A percentile compares a stretch with the other conserved stretches of the same genome.
phyloP scores from a whole-genome alignment of 2,888 invertebrate genomes.

The Leptopterna dolabrata region DNA sequence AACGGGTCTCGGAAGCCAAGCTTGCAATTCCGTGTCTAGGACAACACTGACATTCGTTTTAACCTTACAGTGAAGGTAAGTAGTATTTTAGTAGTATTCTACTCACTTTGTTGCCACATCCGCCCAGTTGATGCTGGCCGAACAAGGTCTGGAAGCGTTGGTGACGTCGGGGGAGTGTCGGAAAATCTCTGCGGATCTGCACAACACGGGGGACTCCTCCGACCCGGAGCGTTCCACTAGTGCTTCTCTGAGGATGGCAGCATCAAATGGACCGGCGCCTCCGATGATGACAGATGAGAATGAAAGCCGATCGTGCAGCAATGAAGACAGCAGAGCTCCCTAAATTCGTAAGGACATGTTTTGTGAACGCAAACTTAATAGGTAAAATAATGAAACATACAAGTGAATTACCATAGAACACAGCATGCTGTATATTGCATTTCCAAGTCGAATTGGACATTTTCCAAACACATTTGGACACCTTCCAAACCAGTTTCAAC shows the following conservation, averaged over 20 bases:
- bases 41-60: no score
- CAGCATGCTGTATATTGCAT: no score
- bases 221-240: slow-evolving; percentile 66
- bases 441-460: no score
- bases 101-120: slow-evolving; percentile 67
- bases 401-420: no score
- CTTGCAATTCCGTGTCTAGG: no score
- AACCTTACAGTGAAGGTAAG: no score
- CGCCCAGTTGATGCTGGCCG: slow-evolving; percentile 75
- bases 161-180: slow-evolving; percentile 12
- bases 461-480: no score
- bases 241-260: slow-evolving; percentile 72
- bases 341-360: slow-evolving; percentile 62
- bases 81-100: no score
- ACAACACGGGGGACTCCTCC: slow-evolving; percentile 61
- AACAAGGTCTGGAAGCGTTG: slow-evolving; percentile 68
- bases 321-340: slow-evolving; percentile 80
- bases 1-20: no score
- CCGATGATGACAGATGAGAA: slow-evolving; percentile 79
- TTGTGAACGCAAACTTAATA: no score
- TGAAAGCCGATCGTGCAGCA: slow-evolving; percentile 77
- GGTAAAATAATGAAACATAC: no score
- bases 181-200: slow-evolving; percentile 14
- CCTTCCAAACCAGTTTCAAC: no score
- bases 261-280: slow-evolving; percentile 74